Evolutionary conservation across 2,888 invertebrate species (phyloP), one percentile per base, ranked within the genome.

Genomic region (Heliconius aoede): DNA sequence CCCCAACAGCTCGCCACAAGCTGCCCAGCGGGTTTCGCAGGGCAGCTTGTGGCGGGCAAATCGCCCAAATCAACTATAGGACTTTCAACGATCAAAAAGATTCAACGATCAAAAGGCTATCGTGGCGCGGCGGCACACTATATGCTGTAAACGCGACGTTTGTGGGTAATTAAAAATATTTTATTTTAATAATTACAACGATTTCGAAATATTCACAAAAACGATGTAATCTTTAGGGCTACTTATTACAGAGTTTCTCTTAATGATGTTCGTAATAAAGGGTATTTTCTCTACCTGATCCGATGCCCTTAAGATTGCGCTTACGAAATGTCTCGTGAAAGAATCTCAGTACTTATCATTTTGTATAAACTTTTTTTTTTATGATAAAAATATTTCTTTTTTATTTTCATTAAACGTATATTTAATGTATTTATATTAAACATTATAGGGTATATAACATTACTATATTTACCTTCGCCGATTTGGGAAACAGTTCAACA

Each of bases 241-340:
- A 77, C 80, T 81, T 81, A 81, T 80, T 79, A 82, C 78, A 76
- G 79, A 80, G 76, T 65, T 76, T 72, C 78, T 80, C 79, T 81
- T 82, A 82, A 81, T 79, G 78, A 78, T 75, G 80, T 80, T 80
- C 82, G 86, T 83, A 86, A 87, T 86, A 83, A 88, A 73, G 76
- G 64, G 61, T 67, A 77, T 76, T 80, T 87, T 83, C 83, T 87
- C 83, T 85, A 86, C 87, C 85, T 86, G 86, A 84, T 83, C 85
- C 82, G 92, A 93, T 92, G 92, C 89, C 86, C 90, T 88, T 86
- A 82, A 89, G 92, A 92, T 90, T 88, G 86, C 78, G 84, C 80
- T 93, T 90, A 91, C 91, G 91, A 90, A 93, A 93, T 86, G 78
- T 78, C 81, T 81, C 92, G 90, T 93, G 93, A 82, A 91, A 87